Percentiles rank a stretch among this genome's conserved stretches.
Evolutionary conservation across 2,888 invertebrate species (phyloP).

Genomic region (Corbicula japonica): DNA sequence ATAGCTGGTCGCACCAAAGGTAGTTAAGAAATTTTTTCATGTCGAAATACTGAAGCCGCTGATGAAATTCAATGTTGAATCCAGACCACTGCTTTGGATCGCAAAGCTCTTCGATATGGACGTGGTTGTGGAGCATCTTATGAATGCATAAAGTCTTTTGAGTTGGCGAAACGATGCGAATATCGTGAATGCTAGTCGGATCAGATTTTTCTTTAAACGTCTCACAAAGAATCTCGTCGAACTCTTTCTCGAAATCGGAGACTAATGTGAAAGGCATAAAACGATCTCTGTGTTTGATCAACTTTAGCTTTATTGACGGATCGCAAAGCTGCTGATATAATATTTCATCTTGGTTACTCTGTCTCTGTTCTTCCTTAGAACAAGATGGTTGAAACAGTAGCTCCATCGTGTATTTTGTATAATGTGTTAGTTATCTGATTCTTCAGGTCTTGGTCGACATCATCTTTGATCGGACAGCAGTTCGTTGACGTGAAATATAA

Average conservation of each 20-base stretch:
- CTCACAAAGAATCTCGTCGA: conserved; percentile 7
- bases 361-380: too few species aligned
- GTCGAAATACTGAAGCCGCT: conserved; percentile 24
- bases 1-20: conserved; percentile 26
- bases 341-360: conserved; percentile 2
- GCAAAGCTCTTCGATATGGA: conserved; percentile 14
- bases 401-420: too few species aligned
- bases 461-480: too few species aligned
- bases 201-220: background rate
- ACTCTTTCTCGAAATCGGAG: conserved; percentile 3
- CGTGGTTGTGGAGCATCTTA: conserved; percentile 27
- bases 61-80: conserved; percentile 21
- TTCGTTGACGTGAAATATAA: too few species aligned
- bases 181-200: background rate
- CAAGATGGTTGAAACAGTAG: too few species aligned
- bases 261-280: background rate
- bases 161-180: conserved; percentile 14
- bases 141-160: conserved; percentile 16
- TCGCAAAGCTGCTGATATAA: conserved; percentile 8
- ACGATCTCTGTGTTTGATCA: conserved; percentile 14
- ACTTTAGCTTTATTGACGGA: conserved; percentile 1
- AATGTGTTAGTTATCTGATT: too few species aligned
- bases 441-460: too few species aligned
- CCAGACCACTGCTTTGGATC: conserved; percentile 24
- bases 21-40: conserved; percentile 7